Percentiles rank a stretch among this genome's conserved stretches.
Evolutionary conservation across 2,797 vertebrate genomes (phyloP).

Genomic region (Varecia variegata): DNA sequence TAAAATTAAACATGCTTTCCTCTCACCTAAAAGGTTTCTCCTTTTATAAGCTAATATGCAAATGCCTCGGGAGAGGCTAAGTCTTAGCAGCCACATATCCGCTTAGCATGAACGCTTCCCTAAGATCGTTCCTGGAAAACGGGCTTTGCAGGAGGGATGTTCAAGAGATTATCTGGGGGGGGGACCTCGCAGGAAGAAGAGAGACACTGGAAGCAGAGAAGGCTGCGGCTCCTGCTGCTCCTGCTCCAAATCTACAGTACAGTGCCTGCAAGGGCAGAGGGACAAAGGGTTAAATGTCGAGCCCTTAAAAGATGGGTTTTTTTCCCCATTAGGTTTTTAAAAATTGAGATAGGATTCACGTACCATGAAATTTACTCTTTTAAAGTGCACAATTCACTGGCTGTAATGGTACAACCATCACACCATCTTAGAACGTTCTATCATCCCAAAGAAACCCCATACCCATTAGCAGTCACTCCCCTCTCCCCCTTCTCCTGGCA

Average conservation of each 20-base stretch:
- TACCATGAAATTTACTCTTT: neutral
- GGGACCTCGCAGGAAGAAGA: neutral
- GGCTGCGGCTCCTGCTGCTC: neutral
- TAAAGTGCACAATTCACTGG: neutral
- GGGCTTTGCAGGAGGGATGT: neutral
- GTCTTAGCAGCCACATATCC: neutral
- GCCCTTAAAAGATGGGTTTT: neutral
- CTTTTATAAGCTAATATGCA: slow-evolving; percentile 27
- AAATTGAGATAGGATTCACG: neutral
- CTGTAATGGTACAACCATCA: neutral
- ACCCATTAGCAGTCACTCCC: neutral
- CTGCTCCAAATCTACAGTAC: neutral
- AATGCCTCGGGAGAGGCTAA: slow-evolving; percentile 1
- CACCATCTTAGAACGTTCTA: neutral
- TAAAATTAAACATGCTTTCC: slow-evolving; percentile 18
- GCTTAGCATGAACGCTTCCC: neutral
- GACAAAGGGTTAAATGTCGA: neutral
- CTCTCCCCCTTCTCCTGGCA: neutral
- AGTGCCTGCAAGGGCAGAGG: neutral
- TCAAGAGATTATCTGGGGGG: neutral
- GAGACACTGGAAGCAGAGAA: neutral
- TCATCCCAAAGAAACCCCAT: neutral
- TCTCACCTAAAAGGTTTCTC: slow-evolving; percentile 25
- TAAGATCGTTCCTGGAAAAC: slow-evolving; percentile 26
- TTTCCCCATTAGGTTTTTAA: neutral